Percentiles rank a stretch among this genome's conserved stretches.
These are phyloP conservation scores for Tragelaphus oryx DNA, from an alignment of 2,797 vertebrate genomes.

Conservation along the genomic window DNA sequence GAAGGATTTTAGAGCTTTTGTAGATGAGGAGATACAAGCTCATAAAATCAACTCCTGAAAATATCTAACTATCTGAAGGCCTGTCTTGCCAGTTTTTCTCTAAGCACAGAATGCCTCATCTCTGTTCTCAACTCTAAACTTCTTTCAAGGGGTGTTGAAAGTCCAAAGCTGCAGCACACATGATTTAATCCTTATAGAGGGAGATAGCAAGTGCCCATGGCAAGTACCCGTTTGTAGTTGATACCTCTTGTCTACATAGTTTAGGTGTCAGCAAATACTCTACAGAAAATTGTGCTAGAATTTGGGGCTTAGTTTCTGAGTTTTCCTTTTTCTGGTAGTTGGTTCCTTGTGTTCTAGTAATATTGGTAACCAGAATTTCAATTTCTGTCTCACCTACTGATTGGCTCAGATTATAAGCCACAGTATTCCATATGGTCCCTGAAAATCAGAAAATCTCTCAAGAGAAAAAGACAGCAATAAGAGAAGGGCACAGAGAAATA, in stretches of 20 bases:
- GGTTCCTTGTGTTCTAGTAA: not conserved
- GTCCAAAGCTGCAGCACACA: not conserved
- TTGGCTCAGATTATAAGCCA: not conserved
- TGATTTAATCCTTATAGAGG: not conserved
- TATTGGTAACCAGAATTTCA: not conserved
- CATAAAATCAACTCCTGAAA: not conserved
- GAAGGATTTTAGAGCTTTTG: not conserved
- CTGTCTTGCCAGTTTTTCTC: not conserved
- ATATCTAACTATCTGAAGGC: not conserved
- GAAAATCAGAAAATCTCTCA: not conserved
- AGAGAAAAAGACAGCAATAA: not conserved
- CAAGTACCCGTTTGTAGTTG: not conserved
- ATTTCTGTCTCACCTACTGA: not conserved
- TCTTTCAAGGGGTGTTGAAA: not conserved
- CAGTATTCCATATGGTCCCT: not conserved
- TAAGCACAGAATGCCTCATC: not conserved
- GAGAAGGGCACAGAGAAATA: not conserved
- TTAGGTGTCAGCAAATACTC: not conserved
- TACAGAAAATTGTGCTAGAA: not conserved
- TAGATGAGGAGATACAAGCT: not conserved
- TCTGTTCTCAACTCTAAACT: not conserved
- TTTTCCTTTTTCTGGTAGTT: not conserved
- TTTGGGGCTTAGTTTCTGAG: not conserved
- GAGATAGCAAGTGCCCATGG: not conserved
- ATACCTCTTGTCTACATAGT: not conserved